Conservation (phyloP, 2,113 vertebrate species). For the Vicugna pacos region DNA sequence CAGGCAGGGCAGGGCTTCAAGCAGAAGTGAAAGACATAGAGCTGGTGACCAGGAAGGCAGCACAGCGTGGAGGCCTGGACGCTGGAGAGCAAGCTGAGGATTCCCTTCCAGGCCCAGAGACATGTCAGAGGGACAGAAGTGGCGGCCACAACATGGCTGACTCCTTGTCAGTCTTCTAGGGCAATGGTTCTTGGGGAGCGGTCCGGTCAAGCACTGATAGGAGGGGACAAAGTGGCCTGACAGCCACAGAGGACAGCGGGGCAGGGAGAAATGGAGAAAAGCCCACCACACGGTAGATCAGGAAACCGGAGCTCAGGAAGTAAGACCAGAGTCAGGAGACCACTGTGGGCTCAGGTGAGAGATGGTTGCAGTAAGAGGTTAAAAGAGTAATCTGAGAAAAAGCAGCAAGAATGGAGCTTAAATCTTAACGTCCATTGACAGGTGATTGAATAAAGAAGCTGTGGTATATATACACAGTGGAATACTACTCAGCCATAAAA, state of each 20-base stretch:
- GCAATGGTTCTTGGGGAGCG: not conserved
- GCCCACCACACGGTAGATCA: not conserved
- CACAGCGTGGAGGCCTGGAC: not conserved
- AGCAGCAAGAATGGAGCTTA: not conserved
- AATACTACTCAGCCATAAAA: too few species aligned
- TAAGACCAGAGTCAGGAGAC: not conserved
- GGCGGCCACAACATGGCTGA: not conserved
- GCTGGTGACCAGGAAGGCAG: not conserved
- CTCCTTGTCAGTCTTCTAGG: not conserved
- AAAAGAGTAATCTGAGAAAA: not conserved
- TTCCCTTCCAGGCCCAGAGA: not conserved
- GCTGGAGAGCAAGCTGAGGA: not conserved
- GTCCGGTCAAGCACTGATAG: not conserved
- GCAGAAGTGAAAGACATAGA: not conserved
- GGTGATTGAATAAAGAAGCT: too few species aligned
- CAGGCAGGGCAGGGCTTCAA: not conserved
- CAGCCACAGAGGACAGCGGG: not conserved
- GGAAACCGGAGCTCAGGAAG: not conserved
- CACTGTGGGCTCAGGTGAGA: not conserved
- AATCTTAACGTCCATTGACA: too few species aligned
- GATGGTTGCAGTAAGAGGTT: not conserved
- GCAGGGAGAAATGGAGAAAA: not conserved
- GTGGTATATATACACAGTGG: too few species aligned
- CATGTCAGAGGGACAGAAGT: not conserved
- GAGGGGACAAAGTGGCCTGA: not conserved